Evolutionary conservation across 2,113 vertebrate species (phyloP).

Genomic region (Pandion haliaetus): DNA sequence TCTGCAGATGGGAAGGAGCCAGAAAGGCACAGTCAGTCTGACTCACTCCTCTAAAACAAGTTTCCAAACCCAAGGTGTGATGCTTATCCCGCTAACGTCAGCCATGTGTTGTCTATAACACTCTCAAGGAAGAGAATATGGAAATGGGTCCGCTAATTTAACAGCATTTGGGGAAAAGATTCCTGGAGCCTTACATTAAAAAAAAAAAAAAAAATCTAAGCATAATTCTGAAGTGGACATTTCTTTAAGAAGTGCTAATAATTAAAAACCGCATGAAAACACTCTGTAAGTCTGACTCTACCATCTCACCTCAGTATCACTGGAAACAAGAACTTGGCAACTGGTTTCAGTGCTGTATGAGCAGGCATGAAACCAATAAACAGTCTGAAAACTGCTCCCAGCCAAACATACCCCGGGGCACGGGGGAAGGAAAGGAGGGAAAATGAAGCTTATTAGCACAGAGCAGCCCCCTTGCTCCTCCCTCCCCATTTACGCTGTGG

Average conservation of each 20-base stretch:
- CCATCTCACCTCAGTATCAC: background rate
- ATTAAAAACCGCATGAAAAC: background rate
- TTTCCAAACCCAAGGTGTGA: background rate
- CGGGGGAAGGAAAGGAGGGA: background rate
- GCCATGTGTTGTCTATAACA: background rate
- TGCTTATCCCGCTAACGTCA: background rate
- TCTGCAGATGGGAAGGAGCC: background rate
- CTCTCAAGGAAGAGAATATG: background rate
- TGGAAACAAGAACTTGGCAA: background rate
- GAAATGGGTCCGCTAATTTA: background rate
- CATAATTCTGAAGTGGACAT: background rate
- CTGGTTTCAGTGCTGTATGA: background rate
- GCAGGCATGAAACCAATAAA: background rate
- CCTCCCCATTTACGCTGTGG: rapidly evolving
- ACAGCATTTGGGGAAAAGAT: background rate
- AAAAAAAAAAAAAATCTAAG: background rate
- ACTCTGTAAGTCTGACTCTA: background rate
- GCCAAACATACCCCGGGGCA: background rate
- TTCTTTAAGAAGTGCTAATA: background rate
- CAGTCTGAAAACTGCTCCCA: background rate
- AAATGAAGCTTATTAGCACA: background rate
- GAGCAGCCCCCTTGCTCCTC: background rate
- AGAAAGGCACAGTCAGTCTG: background rate
- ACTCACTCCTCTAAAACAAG: background rate
- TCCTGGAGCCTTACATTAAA: background rate